Base-by-base conservation (phyloP, 2,888 invertebrate species). In the Sinelater perroti region DNA sequence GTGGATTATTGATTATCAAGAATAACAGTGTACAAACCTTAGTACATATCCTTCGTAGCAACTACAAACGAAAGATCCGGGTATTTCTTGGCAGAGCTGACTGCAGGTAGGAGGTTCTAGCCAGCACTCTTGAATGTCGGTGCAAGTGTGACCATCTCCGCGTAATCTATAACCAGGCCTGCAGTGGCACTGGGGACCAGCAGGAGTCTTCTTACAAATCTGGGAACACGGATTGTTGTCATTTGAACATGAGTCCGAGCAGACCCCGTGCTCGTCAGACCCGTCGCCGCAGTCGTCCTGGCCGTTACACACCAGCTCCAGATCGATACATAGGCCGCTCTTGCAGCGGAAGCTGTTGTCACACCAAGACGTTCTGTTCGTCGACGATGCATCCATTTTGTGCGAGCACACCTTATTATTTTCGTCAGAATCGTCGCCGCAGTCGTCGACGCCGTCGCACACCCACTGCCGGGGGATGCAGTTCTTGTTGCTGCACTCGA, bases 361-460 rank as follows among this genome's bases (percentile, higher is more conserved):
- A 60, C 82, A 82, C 6, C 50, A 21, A 42, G 8, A 36, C 17
- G 13, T 17, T 14, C 50, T 58, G 4, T 21, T n/a, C 16, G 7
- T 3, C 1, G 30, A 20, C 20, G 51, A 60, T 11, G 44, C 26
- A 14, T 35, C n/a, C 11, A 56, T 46, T 53, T 49, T 16, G 42
- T 52, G 62, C 1, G 61, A 54, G 60, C 77, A 79, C 26, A 72
- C 69, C 4, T 65, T 64, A 3, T 63, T 18, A 6, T 82, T 83
- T 72, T 93, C 93, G 70, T 93, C 93, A 0, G 87, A 87, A 7
- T 83, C 83, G 69, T 93, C 92, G 0, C 74, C 74, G 71, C 93
- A 93, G 70, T 93, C 89, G 45, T 83, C 79, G 0, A 72, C 70
- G 0, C 82, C 80, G 66, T 92, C 83, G 79, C 85, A 86, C 61